Conservation (phyloP, 2,888 invertebrate species). For the Erebia ligea region DNA sequence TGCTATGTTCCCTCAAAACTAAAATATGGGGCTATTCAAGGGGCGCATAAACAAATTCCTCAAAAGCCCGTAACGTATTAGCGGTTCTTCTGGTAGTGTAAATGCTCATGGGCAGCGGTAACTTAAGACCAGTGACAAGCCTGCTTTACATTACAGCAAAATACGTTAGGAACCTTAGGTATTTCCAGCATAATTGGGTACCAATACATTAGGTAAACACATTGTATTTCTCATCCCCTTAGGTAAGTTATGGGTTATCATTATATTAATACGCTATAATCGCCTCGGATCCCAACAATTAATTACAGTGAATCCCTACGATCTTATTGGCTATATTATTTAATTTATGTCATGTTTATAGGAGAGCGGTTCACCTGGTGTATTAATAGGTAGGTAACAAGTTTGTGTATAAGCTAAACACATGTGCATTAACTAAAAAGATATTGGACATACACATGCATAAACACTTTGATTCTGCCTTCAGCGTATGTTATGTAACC, state of each 20-base stretch:
- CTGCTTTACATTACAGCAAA: too few relatives aligned
- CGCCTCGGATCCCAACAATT: slow-evolving; percentile 37
- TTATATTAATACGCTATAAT: slow-evolving; percentile 37
- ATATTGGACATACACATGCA: too few relatives aligned
- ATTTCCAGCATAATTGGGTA: neutral
- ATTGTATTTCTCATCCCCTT: slow-evolving; percentile 18
- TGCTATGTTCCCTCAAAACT: too few relatives aligned
- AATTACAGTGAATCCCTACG: slow-evolving; percentile 47
- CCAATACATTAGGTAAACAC: slow-evolving; percentile 14
- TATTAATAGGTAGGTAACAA: neutral
- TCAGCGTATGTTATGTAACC: too few relatives aligned
- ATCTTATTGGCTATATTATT: slow-evolving; percentile 47
- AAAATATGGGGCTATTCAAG: too few relatives aligned
- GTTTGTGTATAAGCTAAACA: neutral
- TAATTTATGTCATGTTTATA: slow-evolving; percentile 54
- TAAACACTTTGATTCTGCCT: too few relatives aligned
- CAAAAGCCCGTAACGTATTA: too few relatives aligned
- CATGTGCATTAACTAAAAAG: neutral
- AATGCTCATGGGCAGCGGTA: too few relatives aligned
- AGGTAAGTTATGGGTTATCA: slow-evolving; percentile 30
- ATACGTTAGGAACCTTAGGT: neutral
- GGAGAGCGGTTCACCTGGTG: slow-evolving; percentile 56
- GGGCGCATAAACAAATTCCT: too few relatives aligned
- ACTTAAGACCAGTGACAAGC: too few relatives aligned
- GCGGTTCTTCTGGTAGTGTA: too few relatives aligned